These are phyloP conservation scores for Phyllotreta cruciferae DNA, from an alignment of 2,888 invertebrate species.

Conservation along the genomic window DNA sequence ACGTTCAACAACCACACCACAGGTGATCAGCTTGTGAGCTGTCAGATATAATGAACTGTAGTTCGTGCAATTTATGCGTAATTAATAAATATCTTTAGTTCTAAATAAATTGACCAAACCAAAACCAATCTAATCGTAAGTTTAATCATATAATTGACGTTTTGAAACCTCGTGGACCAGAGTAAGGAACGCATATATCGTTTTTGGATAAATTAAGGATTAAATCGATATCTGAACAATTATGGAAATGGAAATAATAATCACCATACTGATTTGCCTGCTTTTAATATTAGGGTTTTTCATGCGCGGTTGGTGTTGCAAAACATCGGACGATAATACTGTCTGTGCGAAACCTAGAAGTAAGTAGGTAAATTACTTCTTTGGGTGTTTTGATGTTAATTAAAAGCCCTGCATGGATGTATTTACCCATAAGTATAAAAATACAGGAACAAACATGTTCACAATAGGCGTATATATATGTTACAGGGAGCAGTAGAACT, in stretches of 20 bases:
- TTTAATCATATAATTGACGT: no score
- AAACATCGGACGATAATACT: conserved; percentile 14
- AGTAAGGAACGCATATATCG: no score
- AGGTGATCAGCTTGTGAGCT: no score
- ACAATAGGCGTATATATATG: neutral
- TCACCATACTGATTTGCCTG: conserved; percentile 19
- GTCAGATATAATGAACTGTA: no score
- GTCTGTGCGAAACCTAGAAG: conserved; percentile 20
- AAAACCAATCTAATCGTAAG: no score
- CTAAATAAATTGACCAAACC: no score
- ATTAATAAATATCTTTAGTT: no score
- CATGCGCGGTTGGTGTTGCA: conserved; percentile 21
- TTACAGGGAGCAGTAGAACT: conserved; percentile 25
- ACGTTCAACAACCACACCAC: no score
- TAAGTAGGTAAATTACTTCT: conserved; percentile 5
- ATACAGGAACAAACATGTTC: neutral
- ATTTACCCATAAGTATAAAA: conserved; percentile 8
- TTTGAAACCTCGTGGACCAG: no score
- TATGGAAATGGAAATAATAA: conserved; percentile 22
- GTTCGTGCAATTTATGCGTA: no score
- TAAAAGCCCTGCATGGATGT: conserved; percentile 6
- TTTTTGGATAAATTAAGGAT: no score
- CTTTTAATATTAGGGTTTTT: conserved; percentile 23
- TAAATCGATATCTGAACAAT: no score
- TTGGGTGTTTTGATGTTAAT: conserved; percentile 2